Evolutionary conservation across 2,888 invertebrate genomes (phyloP).

Genomic region (Drosophila austrosaltans): DNA sequence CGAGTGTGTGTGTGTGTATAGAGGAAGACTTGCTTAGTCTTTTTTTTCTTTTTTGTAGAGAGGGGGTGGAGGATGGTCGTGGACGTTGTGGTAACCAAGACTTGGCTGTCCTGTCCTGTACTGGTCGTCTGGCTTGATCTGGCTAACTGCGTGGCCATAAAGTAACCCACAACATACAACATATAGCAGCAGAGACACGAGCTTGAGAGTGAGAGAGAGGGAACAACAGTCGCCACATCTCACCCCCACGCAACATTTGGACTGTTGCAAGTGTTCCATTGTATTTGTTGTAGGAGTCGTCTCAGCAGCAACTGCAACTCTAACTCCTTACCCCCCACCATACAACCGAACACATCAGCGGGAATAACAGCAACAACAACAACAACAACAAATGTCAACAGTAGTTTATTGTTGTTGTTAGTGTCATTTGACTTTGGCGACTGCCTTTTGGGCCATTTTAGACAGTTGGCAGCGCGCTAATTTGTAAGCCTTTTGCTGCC

Average conservation of each 20-base stretch:
- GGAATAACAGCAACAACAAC: slow-evolving; percentile 14
- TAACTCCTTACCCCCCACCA: not conserved
- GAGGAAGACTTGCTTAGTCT: not conserved
- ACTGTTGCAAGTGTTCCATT: slow-evolving; percentile 74
- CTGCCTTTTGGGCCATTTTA: slow-evolving; percentile 71
- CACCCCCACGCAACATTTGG: slow-evolving; percentile 74
- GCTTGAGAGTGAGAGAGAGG: slow-evolving; percentile 32
- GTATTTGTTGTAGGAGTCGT: slow-evolving; percentile 56
- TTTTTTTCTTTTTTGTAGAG: not conserved
- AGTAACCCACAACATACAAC: slow-evolving; percentile 54
- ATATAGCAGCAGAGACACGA: slow-evolving; percentile 23
- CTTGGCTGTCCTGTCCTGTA: not conserved
- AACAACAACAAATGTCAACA: slow-evolving; percentile 72
- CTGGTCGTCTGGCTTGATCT: slow-evolving; percentile 28
- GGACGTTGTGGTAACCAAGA: slow-evolving; percentile 56
- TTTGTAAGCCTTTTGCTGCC: slow-evolving; percentile 71
- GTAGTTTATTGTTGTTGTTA: slow-evolving; percentile 78
- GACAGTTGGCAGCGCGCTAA: slow-evolving; percentile 77
- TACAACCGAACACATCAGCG: no score
- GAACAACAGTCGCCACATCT: slow-evolving; percentile 45
- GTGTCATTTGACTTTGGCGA: slow-evolving; percentile 75
- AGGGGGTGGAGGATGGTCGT: not conserved
- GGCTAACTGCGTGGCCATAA: slow-evolving; percentile 71
- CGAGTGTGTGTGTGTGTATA: not conserved
- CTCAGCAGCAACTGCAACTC: slow-evolving; percentile 13